Percentiles rank a stretch among this genome's conserved stretches.
These are phyloP conservation scores for Petaurus breviceps DNA, from an alignment of 2,113 vertebrate genomes.

Conservation along the genomic window DNA sequence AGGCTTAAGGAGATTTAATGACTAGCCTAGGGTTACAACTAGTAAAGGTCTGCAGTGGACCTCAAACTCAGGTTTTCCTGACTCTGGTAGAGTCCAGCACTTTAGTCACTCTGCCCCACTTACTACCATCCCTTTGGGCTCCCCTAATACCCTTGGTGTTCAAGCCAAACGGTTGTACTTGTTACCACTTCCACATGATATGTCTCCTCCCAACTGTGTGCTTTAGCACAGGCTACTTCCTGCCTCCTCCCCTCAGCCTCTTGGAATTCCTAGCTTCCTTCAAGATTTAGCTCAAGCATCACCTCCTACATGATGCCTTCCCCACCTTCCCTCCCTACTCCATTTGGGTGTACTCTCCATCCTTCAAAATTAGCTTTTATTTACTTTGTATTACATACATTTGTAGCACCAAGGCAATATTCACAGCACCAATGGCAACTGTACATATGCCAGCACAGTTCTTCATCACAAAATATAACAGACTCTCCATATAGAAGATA, in stretches of 20 bases:
- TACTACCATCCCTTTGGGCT: neutral
- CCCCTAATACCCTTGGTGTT: neutral
- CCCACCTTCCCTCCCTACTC: no score
- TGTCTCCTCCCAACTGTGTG: neutral
- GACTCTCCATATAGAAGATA: no score
- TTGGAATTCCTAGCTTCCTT: neutral
- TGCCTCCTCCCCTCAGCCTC: neutral
- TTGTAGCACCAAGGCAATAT: no score
- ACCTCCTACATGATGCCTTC: no score
- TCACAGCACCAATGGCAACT: no score
- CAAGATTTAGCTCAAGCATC: no score
- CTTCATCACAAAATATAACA: no score
- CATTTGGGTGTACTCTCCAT: no score
- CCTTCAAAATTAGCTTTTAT: no score
- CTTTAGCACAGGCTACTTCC: neutral
- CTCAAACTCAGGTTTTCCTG: neutral
- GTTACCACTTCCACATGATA: neutral
- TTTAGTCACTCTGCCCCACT: neutral
- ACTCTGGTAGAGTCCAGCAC: neutral
- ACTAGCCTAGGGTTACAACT: neutral
- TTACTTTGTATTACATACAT: no score
- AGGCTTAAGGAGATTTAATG: neutral
- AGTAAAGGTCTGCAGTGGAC: neutral
- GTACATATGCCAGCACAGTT: no score
- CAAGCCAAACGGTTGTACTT: neutral